Evolutionary conservation across 2,797 vertebrate genomes (phyloP).

Genomic region (Sebastes jordani): DNA sequence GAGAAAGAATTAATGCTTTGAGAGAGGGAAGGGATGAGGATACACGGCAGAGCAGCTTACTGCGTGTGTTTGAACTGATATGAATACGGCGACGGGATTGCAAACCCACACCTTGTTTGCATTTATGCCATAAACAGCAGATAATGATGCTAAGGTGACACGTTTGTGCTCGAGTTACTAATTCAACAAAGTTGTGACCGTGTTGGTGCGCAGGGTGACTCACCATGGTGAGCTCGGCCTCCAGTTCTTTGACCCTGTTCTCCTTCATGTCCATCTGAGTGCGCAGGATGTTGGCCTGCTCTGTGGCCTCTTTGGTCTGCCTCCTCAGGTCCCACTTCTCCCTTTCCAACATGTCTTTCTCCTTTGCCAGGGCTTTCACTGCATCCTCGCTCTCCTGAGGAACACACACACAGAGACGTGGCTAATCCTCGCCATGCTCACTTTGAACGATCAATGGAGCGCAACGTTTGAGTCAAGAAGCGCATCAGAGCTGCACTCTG

Average conservation of each 20-base stretch:
- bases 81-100: not conserved
- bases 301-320: conserved; percentile 95
- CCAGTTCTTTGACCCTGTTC: conserved; percentile 98
- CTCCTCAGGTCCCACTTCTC: conserved; percentile 97
- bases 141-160: conserved; percentile 3
- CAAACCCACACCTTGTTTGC: conserved; percentile 22
- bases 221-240: conserved; percentile 97
- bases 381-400: conserved; percentile 95
- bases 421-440: not conserved
- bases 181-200: not conserved
- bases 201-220: not conserved
- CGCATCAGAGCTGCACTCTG: not conserved
- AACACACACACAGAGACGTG: not conserved
- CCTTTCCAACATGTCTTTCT: conserved; percentile 94
- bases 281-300: conserved; percentile 90
- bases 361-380: conserved; percentile 93
- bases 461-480: not conserved
- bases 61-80: conserved; percentile 15
- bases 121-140: not conserved
- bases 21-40: conserved; percentile 20
- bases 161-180: not conserved
- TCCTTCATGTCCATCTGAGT: conserved; percentile 97
- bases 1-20: conserved; percentile 20
- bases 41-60: conserved; percentile 10
- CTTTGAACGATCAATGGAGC: not conserved